These are phyloP conservation scores for Rhinichthys klamathensis DNA, from an alignment of 2,113 vertebrate genomes.

Conservation along the genomic window DNA sequence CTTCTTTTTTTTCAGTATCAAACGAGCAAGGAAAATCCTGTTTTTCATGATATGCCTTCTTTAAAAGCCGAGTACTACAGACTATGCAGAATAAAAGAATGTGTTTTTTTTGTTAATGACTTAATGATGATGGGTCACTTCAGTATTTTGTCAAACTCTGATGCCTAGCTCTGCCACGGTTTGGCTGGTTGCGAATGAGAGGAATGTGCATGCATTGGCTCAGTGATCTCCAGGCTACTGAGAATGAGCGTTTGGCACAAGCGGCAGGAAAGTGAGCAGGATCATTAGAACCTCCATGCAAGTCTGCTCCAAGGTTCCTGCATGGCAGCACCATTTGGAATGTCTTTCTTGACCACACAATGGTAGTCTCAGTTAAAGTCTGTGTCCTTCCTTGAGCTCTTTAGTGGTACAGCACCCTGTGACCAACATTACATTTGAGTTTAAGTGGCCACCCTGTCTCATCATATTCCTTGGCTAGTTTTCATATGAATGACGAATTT, in stretches of 20 bases:
- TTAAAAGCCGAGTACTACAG: background rate
- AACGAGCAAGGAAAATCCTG: background rate
- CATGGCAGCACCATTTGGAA: background rate
- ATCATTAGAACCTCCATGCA: conserved; percentile 33
- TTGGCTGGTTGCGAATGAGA: conserved; percentile 8
- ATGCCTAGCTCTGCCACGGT: background rate
- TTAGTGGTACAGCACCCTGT: conserved; percentile 27
- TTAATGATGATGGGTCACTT: conserved; percentile 8
- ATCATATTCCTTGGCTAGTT: background rate
- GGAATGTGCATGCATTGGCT: conserved; percentile 11
- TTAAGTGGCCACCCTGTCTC: background rate
- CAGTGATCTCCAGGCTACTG: conserved; percentile 29
- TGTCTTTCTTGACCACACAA: conserved; percentile 14
- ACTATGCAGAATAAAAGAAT: background rate
- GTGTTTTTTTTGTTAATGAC: background rate
- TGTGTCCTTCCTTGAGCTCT: conserved; percentile 15
- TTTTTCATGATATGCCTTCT: background rate
- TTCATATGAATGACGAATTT: background rate
- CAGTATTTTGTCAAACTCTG: conserved; percentile 19
- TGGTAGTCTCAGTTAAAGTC: conserved; percentile 21
- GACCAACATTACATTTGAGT: conserved; percentile 20
- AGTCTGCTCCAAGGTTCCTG: conserved; percentile 17
- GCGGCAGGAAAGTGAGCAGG: conserved; percentile 14
- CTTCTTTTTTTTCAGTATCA: background rate
- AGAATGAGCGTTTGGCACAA: conserved; percentile 33